Base-by-base conservation (phyloP, 2,797 vertebrate species). In the Sebastes baramenuke region DNA sequence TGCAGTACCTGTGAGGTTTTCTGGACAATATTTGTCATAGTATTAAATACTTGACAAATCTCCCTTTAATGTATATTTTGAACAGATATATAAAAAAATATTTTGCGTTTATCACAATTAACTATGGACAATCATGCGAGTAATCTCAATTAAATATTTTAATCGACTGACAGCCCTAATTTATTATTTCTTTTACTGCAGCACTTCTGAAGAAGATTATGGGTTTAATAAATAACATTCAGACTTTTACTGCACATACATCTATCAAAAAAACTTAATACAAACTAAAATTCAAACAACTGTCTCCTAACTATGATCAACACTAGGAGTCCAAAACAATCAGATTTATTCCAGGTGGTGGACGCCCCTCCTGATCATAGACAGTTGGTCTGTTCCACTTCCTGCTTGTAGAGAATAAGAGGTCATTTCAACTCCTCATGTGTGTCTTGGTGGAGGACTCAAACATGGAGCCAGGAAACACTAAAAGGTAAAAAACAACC, bases 331-430 rank as follows among this genome's bases (percentile, higher is more conserved):
- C 3, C 22, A 13, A 36, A 54, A 13, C n/a, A 56, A 20, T 29
- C 22, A 8, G 11, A 13, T 62, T 38, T 10, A 56, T n/a, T 66
- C 49, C 36, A 65, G 49, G 27, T 67, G 54, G 3, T 25, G 4
- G 25, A 67, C 5, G 4, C 4, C 52, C 72, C 25, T 13, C 13
- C 20, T 5, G 4, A 24, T 24, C 12, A 7, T 0, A 69, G n/a
- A 58, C 22, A 65, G 34, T 58, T 76, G 67, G 62, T 77, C n/a
- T 46, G 32, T 72, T 72, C 55, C 74, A 77, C 34, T 46, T 61
- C 68, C 67, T 72, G 62, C 12, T 55, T 61, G 56, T n/a, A 14
- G 67, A 66, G 20, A 14, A 12, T 8, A 12, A 5, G 30, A 54
- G 11, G 20, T 25, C 67, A 60, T 76, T 25, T 66, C 54, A 13